phyloP scores from a whole-genome alignment of 2,888 invertebrate genomes.

The Hermodice carunculata region DNA sequence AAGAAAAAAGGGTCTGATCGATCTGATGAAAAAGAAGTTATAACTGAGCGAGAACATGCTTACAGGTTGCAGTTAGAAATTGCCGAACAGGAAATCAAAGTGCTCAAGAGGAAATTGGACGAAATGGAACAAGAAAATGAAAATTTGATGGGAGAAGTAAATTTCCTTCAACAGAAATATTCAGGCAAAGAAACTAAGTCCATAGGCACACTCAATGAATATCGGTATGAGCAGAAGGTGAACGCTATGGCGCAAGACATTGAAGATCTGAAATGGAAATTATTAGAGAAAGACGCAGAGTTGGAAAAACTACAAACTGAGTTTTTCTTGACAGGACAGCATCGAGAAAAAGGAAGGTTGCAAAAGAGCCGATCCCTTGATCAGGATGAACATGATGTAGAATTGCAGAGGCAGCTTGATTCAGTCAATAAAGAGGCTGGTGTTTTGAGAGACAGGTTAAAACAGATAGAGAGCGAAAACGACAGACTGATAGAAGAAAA shows the following conservation, averaged over 20 bases:
- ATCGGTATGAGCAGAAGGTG: slow-evolving; percentile 77
- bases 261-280: slow-evolving; percentile 80
- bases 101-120: slow-evolving; percentile 83
- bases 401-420: background rate
- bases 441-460: slow-evolving; percentile 76
- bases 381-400: background rate
- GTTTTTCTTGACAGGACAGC: background rate
- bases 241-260: slow-evolving; percentile 76
- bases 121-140: slow-evolving; percentile 86
- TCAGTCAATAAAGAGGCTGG: slow-evolving; percentile 69
- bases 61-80: slow-evolving; percentile 87
- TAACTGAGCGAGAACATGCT: slow-evolving; percentile 77
- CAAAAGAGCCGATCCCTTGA: slow-evolving; percentile 4
- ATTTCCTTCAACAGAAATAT: background rate
- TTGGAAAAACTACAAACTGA: slow-evolving; percentile 72
- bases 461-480: slow-evolving; percentile 79
- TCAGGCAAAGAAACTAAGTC: background rate
- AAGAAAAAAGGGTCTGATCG: background rate
- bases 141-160: slow-evolving; percentile 58
- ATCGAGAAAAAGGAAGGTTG: slow-evolving; percentile 1
- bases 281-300: slow-evolving; percentile 83
- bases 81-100: slow-evolving; percentile 85
- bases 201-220: no score
- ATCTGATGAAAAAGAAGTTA: slow-evolving; percentile 25
- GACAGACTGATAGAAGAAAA: slow-evolving; percentile 83